Conservation (phyloP, 2,888 invertebrate species). For the Linnaemya vulpina region DNA sequence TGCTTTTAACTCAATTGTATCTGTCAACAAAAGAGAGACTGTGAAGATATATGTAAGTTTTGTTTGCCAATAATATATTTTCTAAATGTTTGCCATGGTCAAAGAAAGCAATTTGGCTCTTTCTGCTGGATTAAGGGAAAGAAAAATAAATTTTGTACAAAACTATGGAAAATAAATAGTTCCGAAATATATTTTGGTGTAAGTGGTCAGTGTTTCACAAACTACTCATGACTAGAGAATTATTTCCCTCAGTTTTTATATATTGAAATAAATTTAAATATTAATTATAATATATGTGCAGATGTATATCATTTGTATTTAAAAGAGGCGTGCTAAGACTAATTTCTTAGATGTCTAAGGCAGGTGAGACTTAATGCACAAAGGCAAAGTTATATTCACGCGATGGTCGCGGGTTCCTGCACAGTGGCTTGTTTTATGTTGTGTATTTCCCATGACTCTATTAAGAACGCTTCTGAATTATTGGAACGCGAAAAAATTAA, state of each 20-base stretch:
- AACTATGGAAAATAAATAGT: constrained; percentile 56
- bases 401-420: too few species aligned
- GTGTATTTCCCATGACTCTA: too few species aligned
- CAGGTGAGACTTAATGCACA: too few species aligned
- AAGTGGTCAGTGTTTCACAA: constrained; percentile 53
- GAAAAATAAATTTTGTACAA: constrained; percentile 33
- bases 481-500: too few species aligned
- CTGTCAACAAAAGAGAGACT: constrained; percentile 66
- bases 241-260: background rate
- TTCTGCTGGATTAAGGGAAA: background rate
- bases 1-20: constrained; percentile 70
- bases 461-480: too few species aligned
- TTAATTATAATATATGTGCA: too few species aligned
- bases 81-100: constrained; percentile 46
- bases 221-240: background rate
- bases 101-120: constrained; percentile 43
- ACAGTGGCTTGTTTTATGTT: too few species aligned
- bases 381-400: too few species aligned
- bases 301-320: too few species aligned
- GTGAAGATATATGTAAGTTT: constrained; percentile 63
- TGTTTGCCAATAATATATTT: constrained; percentile 62
- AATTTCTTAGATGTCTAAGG: too few species aligned
- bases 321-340: too few species aligned
- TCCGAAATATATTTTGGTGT: constrained; percentile 49
- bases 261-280: too few species aligned